phyloP scores from a whole-genome alignment of 1,140 invertebrate genomes.

The Stegodyphus mimosarum region DNA sequence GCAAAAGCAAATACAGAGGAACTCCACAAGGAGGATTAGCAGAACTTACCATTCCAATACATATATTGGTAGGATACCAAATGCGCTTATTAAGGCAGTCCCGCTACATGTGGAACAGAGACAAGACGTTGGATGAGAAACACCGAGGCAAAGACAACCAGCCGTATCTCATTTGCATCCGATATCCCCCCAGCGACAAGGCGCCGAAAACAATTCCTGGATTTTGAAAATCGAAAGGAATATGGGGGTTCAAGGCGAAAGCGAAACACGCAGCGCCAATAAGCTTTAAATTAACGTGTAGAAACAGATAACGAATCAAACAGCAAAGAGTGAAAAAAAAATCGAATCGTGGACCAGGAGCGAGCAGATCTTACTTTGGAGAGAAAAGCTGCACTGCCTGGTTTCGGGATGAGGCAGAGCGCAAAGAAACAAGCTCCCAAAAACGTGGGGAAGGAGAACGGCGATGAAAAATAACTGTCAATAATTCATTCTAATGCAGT shows the following conservation, averaged over 20 bases:
- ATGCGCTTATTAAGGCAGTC: too few relatives aligned
- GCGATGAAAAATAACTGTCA: constrained; percentile 61
- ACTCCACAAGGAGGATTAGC: too few relatives aligned
- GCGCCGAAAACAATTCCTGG: constrained; percentile 35
- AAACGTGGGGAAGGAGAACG: background rate
- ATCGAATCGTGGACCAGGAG: background rate
- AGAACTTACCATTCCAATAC: too few relatives aligned
- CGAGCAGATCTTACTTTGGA: background rate
- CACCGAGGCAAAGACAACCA: background rate
- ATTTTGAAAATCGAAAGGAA: background rate
- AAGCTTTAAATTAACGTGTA: constrained; percentile 58
- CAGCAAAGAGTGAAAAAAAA: background rate
- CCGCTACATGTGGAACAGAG: background rate
- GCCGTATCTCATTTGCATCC: constrained; percentile 40
- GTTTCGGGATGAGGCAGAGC: constrained; percentile 8
- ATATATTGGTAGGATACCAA: too few relatives aligned
- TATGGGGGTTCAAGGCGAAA: constrained; percentile 4
- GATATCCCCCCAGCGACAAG: constrained; percentile 1
- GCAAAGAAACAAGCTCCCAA: constrained; percentile 43
- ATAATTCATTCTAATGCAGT: constrained; percentile 61
- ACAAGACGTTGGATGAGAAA: background rate
- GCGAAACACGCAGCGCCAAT: constrained; percentile 54
- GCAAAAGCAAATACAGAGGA: too few relatives aligned
- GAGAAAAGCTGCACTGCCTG: constrained; percentile 3
- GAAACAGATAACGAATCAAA: constrained; percentile 13